These are phyloP conservation scores for Perca fluviatilis DNA, from an alignment of 2,113 vertebrate genomes.

Conservation along the genomic window DNA sequence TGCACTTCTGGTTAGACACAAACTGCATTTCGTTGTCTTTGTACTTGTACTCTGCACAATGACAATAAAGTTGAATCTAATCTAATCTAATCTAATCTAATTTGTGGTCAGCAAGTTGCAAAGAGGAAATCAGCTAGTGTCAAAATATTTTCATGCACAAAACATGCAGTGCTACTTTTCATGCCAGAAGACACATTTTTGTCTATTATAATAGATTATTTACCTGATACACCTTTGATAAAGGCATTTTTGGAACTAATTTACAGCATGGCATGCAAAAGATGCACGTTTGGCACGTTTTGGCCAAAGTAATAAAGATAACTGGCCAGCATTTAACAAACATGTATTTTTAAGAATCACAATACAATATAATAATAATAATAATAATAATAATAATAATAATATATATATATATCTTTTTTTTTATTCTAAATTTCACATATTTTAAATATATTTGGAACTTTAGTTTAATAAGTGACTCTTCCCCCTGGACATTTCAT, in stretches of 20 bases:
- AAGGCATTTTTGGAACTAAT: background rate
- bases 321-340: background rate
- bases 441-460: too few relatives aligned
- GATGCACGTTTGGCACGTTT: background rate
- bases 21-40: too few relatives aligned
- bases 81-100: too few relatives aligned
- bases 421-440: too few relatives aligned
- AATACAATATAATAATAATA: background rate
- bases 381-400: too few relatives aligned
- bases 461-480: background rate
- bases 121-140: conserved; percentile 1
- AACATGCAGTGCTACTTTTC: background rate
- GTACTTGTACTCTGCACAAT: too few relatives aligned
- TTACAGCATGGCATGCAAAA: background rate
- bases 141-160: background rate
- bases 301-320: background rate
- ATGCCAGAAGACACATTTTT: background rate
- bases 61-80: too few relatives aligned
- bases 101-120: conserved; percentile 1
- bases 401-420: too few relatives aligned
- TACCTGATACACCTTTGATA: background rate
- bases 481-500: background rate
- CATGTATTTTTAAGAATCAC: background rate
- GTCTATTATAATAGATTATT: background rate
- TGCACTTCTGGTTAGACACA: too few relatives aligned